A percentile compares a stretch with the other conserved stretches of the same genome.
Conservation (phyloP, 1,140 invertebrate genomes). For the Aphelinus certus region DNA sequence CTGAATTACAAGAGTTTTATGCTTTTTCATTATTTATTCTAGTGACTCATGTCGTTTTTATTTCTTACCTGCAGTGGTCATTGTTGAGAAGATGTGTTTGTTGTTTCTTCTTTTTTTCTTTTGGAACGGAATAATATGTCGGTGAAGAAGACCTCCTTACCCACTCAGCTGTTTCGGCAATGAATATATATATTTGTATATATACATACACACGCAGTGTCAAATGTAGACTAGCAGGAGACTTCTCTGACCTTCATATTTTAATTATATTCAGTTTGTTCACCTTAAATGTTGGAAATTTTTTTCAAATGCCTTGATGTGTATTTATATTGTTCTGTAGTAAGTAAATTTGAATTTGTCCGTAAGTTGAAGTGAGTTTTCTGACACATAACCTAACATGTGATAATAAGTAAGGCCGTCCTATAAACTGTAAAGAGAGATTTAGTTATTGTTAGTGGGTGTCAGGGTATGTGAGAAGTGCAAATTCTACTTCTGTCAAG, state of each 20-base stretch:
- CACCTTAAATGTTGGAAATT: background rate
- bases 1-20: too few species aligned
- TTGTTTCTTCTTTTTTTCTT: too few species aligned
- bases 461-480: slow-evolving; percentile 16
- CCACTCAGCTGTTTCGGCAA: background rate
- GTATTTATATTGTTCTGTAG: slow-evolving; percentile 6
- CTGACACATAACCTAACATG: slow-evolving; percentile 31
- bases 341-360: slow-evolving; percentile 4
- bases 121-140: too few species aligned
- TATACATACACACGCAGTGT: background rate
- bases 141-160: too few species aligned
- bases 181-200: background rate
- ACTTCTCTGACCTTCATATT: background rate
- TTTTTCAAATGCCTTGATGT: background rate
- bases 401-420: slow-evolving; percentile 36
- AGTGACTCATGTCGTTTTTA: too few species aligned
- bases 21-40: too few species aligned
- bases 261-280: slow-evolving; percentile 4
- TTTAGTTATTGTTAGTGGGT: slow-evolving; percentile 8
- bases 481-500: slow-evolving; percentile 16
- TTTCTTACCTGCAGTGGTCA: too few species aligned
- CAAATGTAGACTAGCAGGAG: slow-evolving; percentile 11
- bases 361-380: slow-evolving; percentile 1
- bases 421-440: slow-evolving; percentile 9
- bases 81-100: too few species aligned